These are phyloP conservation scores for Eristalis tenax DNA, from an alignment of 2,888 invertebrate species.

Conservation along the genomic window DNA sequence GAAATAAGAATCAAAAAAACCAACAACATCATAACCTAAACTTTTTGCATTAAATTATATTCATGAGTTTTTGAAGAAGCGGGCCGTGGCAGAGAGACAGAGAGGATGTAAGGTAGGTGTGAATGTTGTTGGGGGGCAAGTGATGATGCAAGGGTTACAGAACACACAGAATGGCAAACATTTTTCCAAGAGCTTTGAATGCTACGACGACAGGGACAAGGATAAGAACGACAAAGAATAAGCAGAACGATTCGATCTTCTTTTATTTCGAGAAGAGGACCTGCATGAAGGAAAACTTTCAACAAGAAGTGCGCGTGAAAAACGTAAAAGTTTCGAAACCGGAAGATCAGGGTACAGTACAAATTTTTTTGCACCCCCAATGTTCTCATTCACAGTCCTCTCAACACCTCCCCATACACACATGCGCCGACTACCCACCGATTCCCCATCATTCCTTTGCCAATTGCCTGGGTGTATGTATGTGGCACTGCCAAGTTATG, in stretches of 20 bases:
- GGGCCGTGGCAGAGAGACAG: background rate
- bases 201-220: slow-evolving; percentile 30
- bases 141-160: slow-evolving; percentile 48
- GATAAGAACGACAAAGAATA: slow-evolving; percentile 17
- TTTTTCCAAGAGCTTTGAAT: slow-evolving; percentile 55
- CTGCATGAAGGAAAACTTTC: slow-evolving; percentile 35
- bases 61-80: slow-evolving; percentile 35
- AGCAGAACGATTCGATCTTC: slow-evolving; percentile 39
- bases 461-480: slow-evolving; percentile 17
- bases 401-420: background rate
- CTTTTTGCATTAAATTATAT: slow-evolving; percentile 71
- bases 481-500: background rate
- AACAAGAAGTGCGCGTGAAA: slow-evolving; percentile 51
- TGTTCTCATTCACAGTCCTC: background rate
- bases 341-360: slow-evolving; percentile 39
- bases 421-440: slow-evolving; percentile 13
- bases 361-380: slow-evolving; percentile 52
- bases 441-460: slow-evolving; percentile 46
- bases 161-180: slow-evolving; percentile 24
- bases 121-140: slow-evolving; percentile 22
- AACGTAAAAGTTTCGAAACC: slow-evolving; percentile 58
- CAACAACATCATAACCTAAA: slow-evolving; percentile 68
- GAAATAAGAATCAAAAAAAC: slow-evolving; percentile 32
- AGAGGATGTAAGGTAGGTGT: background rate
- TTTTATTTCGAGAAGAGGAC: slow-evolving; percentile 32